Evolutionary conservation across 2,888 invertebrate genomes (phyloP), one percentile per base, ranked within the genome.

Genomic region (Hylaea fasciaria): DNA sequence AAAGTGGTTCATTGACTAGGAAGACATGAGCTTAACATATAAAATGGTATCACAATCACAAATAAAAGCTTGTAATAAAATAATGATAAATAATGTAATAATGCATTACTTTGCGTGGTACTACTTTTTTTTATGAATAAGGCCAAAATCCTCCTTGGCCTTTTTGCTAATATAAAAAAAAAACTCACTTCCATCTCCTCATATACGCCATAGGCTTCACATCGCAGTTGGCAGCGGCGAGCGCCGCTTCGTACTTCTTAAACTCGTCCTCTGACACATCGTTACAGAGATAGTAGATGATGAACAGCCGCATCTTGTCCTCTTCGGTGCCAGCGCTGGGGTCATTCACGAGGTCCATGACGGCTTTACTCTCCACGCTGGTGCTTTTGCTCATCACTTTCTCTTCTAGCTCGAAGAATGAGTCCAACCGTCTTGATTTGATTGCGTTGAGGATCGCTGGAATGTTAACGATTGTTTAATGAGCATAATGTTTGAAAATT

Each of bases 371-470:
- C 66, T 93, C 93, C 0, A 92, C 84, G 59, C 96, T 88, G 4
- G 95, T 94, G 70, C 95, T 94, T 89, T 96, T 97, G 50, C 96
- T 97, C 97, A 99, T 97, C 47, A 99, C 95, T 87, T 99, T 99
- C 83, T 99, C 99, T 92, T 99, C 99, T 62, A 98, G 93, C 88
- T 99, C 99, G 82, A 99, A 99, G 81, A 97, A 98, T 0, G 98
- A 97, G 83, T 99, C 99, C 51, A 99, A 89, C 70, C 99, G 95
- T 53, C 99, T 93, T 0, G 95, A 95, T 92, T 98, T 98, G 46
- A 98, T 97, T 51, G 93, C 94, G 86, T 97, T 97, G 58, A 97
- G 87, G 70, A 97, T 96, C 11, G 95, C 95, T 93, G 80, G 5
- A 86, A 70, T 41, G 11, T 37, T 28, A 49, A n/a, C 8, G 37